phyloP scores from a whole-genome alignment of 64 coral and sea anemone species.

The Dendronephthya gigantea region DNA sequence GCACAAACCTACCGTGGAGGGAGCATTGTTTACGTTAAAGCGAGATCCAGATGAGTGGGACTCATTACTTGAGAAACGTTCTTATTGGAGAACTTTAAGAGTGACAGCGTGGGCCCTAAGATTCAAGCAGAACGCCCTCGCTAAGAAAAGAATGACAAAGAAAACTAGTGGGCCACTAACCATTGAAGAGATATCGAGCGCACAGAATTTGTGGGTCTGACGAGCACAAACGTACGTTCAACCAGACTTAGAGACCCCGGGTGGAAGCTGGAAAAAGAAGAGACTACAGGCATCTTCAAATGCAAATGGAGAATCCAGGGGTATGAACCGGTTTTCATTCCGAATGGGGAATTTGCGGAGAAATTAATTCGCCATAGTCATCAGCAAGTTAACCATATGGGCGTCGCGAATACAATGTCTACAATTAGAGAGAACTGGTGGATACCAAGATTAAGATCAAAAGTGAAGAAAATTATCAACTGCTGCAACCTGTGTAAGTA shows the following conservation, averaged over 20 bases:
- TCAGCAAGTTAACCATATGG: slow-evolving; percentile 34
- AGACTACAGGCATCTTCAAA: neutral
- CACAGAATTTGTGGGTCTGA: slow-evolving; percentile 25
- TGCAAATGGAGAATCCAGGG: slow-evolving; percentile 38
- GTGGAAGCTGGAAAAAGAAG: slow-evolving; percentile 36
- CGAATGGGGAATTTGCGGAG: slow-evolving; percentile 14
- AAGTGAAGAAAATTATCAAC: slow-evolving; percentile 56
- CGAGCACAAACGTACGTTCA: neutral
- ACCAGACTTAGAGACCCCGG: slow-evolving; percentile 17
- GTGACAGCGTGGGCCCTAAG: slow-evolving; percentile 30
- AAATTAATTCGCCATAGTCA: slow-evolving; percentile 54
- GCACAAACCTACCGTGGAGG: slow-evolving; percentile 19
- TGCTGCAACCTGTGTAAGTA: slow-evolving; percentile 38
- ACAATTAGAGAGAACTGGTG: slow-evolving; percentile 54
- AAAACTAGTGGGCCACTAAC: slow-evolving; percentile 27
- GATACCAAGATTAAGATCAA: slow-evolving; percentile 53
- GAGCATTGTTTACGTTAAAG: neutral
- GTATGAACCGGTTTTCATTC: slow-evolving; percentile 41
- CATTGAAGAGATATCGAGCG: slow-evolving; percentile 12
- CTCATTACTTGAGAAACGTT: neutral
- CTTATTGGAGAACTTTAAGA: slow-evolving; percentile 25
- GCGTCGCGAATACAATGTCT: slow-evolving; percentile 54
- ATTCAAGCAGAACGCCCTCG: slow-evolving; percentile 21
- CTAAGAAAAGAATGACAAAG: slow-evolving; percentile 7
- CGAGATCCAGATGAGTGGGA: slow-evolving; percentile 44